Evolutionary conservation across 1,140 invertebrate genomes (phyloP), one percentile per base, ranked within the genome.

Genomic region (Lasaia peninsularis): DNA sequence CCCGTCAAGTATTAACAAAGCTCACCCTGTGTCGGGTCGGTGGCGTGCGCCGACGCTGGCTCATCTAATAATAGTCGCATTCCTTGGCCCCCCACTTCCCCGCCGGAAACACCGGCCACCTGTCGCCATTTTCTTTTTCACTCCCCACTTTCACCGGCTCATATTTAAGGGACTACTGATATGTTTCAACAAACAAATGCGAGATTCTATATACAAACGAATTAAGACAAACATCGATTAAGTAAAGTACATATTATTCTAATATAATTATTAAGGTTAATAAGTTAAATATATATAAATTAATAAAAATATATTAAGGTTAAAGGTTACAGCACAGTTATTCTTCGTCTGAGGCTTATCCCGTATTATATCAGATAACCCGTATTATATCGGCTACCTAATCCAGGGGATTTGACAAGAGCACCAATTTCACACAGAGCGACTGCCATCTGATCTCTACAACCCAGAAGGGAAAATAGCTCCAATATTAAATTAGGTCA

Each of bases 101-200:
- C 49, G 50, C 60, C 37, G 44, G 58, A 18, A 34, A 68, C 67
- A 65, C 65, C 69, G 70, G 61, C 58, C 80, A 86, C 80, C 82
- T 84, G 83, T 70, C 61, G 67, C 69, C 81, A 80, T 82, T 83
- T 83, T 79, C 75, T 75, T 86, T 86, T 83, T 72, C 74, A 74
- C 75, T 64, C 68, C 63, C 20, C 67, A 61, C 74, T 80, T 80
- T 82, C 75, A 66, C 69, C 65, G 55, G 57, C 34, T 58, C 53
- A 64, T 62, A 44, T 44, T 44, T 44, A 44, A 44, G 40, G 37
- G 40, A 10, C 37, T 40, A 40, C 35, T 9, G 16, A 37, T 37
- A 14, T 40, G 3, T 18, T 35, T 11, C 37, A 8, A 10, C 37
- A 40, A 40, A 10, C 14, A 40, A 40, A 40, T n/a, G n/a, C n/a